Base-by-base conservation (phyloP, 2,797 vertebrate species). In the Botia kubotai region DNA sequence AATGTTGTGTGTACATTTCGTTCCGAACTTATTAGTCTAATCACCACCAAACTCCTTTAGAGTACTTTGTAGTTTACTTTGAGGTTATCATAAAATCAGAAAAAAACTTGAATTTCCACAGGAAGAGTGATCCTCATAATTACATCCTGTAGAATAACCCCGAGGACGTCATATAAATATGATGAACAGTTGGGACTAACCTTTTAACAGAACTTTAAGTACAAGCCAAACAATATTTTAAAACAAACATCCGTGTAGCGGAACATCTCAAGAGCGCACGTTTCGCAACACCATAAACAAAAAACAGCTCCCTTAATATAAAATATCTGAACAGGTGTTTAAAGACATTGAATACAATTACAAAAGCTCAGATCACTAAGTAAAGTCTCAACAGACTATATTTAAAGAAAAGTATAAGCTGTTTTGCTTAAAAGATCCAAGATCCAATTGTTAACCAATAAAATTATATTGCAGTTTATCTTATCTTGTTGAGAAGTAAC, bases 381-480 rank as follows among this genome's bases (percentile, higher is more conserved):
- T 43, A 33, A 46, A 58, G 4, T 12, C 46, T 70, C 52, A 67
- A 68, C n/a, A 62, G 3, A 12, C 11, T 21, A 50, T 39, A 48
- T 43, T 19, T 29, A 7, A 57, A 26, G 14, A 29, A 12, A 71
- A 46, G 43, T 8, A 53, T 16, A 46, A 5, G 2, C 0, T 5
- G 2, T 26, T 80, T 58, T 10, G 0, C 14, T 19, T 0, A 68
- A 26, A 33, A 65, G 17, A 29, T n/a, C 0, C n/a, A n/a, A n/a
- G n/a, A n/a, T n/a, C n/a, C n/a, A n/a, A n/a, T 62, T 58, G 78
- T 73, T 80, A 80, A 79, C 36, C 70, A 80, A 57, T 80, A 67
- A 55, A 80, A 66, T 19, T 0, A 67, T 16, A 66, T 26, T 66
- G 78, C 53, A 48, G 62, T 71, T 39, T 66, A 39, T 55, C 78